phyloP scores from a whole-genome alignment of 2,797 vertebrate genomes.

The Okamejei kenojei region DNA sequence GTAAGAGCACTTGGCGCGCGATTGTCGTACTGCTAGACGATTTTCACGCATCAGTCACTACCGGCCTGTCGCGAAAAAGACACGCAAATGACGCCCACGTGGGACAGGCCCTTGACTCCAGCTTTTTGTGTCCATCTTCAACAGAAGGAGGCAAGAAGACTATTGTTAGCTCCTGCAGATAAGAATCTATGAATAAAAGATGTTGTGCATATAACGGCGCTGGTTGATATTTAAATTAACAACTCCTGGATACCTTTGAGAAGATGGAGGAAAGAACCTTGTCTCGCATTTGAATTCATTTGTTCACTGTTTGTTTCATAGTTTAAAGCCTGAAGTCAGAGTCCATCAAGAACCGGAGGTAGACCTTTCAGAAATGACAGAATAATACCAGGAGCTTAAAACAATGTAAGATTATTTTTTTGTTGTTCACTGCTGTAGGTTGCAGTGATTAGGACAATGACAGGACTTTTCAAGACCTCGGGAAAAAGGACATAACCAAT shows the following conservation, averaged over 20 bases:
- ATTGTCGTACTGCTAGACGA: no score
- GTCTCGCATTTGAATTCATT: not conserved
- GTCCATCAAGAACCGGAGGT: not conserved
- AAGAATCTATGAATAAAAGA: not conserved
- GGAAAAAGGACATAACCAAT: not conserved
- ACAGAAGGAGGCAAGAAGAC: not conserved
- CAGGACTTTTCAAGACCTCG: no score
- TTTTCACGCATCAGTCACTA: no score
- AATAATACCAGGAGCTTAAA: not conserved
- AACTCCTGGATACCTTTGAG: not conserved
- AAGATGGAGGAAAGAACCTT: not conserved
- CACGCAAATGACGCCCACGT: no score
- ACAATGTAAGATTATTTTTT: not conserved
- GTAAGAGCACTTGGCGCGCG: no score
- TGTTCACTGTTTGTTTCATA: not conserved
- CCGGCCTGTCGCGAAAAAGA: no score
- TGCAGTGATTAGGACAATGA: not conserved
- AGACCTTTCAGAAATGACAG: not conserved
- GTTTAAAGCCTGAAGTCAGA: not conserved
- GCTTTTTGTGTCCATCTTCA: not conserved
- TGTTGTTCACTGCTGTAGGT: not conserved
- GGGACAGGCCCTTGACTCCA: no score
- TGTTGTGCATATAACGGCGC: not conserved
- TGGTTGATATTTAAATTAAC: not conserved
- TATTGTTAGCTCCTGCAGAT: not conserved